Base-by-base conservation (phyloP, 2,113 vertebrate species). In the Oreochromis spilurus region DNA sequence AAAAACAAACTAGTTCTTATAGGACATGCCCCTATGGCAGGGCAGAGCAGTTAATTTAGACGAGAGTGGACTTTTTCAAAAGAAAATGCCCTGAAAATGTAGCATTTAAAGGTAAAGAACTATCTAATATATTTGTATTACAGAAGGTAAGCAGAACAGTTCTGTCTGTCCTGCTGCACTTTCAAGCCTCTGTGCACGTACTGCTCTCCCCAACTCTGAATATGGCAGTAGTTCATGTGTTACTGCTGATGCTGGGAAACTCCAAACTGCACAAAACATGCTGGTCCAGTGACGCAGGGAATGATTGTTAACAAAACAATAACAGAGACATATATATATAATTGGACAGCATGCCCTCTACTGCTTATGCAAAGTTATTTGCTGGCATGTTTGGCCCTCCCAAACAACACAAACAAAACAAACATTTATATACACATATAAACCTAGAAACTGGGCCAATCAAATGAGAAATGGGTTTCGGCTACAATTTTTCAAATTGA, bases 241-340 rank as follows among this genome's bases (percentile, higher is more conserved):
- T 95, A 93, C 90, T 95, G 94, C 94, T 95, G 94, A 96, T 95
- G 94, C 91, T 82, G 95, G 90, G 86, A 91, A 95, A 95, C 87
- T 80, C 89, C 90, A 92, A 93, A 92, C 83, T 62, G 57, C 88
- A 94, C 93, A 94, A 94, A 94, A 95, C 92, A 89, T n/a, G 14
- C 85, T 29, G 89, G 86, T 90, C 82, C 85, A 36, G 89, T 93
- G 92, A 94, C 88, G 83, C 89, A 81, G 80, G 78, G 82, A 43
- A 53, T 89, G 84, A 92, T 95, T 94, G 93, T 95, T 88, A 85
- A 65, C 82, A 40, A 82, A 88, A 93, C 94, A 94, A 91, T 90
- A 86, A 48, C 67, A 40, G 7, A 60, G 38, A 82, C 40, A 86
- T 88, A 24, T 40, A 83, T 72, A 24, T 40, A 83, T 65, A 65